phyloP scores from a whole-genome alignment of 2,113 vertebrate species.

The Atlantisia rogersi region DNA sequence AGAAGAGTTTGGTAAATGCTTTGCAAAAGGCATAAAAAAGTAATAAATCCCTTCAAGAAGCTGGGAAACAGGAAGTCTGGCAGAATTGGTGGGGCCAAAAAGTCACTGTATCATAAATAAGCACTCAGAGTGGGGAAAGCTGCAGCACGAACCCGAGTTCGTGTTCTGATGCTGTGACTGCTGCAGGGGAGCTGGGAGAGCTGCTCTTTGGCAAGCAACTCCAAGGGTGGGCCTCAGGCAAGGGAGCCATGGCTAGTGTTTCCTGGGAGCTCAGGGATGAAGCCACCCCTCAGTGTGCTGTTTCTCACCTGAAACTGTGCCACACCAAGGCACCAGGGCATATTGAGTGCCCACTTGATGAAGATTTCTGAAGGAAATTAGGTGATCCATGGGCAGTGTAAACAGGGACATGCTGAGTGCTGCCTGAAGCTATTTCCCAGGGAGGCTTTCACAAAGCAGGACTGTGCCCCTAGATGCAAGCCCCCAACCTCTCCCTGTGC shows the following conservation, averaged over 20 bases:
- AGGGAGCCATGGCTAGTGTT: accelerated
- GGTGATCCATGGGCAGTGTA: neutral
- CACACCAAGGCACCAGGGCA: accelerated
- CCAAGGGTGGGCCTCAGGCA: neutral
- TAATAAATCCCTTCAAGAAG: slow-evolving; percentile 22
- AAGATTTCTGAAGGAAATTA: neutral
- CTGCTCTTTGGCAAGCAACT: accelerated
- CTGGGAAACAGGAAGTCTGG: slow-evolving; percentile 28
- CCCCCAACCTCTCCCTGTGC: neutral
- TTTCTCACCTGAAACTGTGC: neutral
- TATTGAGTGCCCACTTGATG: neutral
- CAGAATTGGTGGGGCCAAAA: neutral
- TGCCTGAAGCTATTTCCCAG: neutral
- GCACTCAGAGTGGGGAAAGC: neutral
- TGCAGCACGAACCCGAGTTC: neutral
- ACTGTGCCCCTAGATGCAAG: neutral
- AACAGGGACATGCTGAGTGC: neutral
- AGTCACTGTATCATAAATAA: neutral
- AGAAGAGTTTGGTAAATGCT: neutral
- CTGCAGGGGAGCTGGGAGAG: neutral
- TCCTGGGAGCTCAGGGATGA: neutral
- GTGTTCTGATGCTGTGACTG: neutral
- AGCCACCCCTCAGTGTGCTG: neutral
- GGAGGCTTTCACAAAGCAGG: neutral
- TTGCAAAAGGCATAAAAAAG: neutral